Percentiles rank a stretch among this genome's conserved stretches.
Evolutionary conservation across 1,140 invertebrate species (phyloP).

Genomic region (Diorhabda carinulata): DNA sequence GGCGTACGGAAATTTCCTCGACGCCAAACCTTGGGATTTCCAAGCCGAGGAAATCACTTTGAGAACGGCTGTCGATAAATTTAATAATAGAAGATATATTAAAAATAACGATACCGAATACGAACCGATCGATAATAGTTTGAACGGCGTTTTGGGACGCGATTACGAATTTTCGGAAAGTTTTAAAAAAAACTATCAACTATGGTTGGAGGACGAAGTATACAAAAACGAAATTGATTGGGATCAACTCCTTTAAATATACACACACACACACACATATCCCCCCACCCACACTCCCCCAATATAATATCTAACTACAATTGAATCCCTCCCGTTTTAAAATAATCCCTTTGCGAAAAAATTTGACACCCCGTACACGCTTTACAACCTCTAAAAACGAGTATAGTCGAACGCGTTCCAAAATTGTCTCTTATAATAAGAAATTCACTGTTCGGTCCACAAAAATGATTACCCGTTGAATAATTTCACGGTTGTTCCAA

Average conservation of each 20-base stretch:
- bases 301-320: not conserved
- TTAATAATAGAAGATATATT: constrained; percentile 82
- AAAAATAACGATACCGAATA: constrained; percentile 65
- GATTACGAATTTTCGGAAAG: constrained; percentile 85
- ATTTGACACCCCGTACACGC: not conserved
- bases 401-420: not conserved
- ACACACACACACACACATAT: no score
- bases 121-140: constrained; percentile 80
- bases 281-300: no score
- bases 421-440: no score
- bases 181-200: constrained; percentile 94
- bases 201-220: constrained; percentile 96
- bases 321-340: not conserved
- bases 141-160: constrained; percentile 78
- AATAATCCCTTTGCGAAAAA: not conserved
- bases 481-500: no score
- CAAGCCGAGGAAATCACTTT: constrained; percentile 96
- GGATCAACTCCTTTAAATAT: constrained; percentile 56
- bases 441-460: no score
- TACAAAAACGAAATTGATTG: constrained; percentile 80
- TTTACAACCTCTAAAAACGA: not conserved
- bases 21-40: constrained; percentile 97
- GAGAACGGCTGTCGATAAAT: constrained; percentile 88
- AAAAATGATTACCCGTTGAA: no score
- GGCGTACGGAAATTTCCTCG: constrained; percentile 97